Evolutionary conservation across 2,113 vertebrate species (phyloP).

Genomic region (Forbesichthys agassizii): DNA sequence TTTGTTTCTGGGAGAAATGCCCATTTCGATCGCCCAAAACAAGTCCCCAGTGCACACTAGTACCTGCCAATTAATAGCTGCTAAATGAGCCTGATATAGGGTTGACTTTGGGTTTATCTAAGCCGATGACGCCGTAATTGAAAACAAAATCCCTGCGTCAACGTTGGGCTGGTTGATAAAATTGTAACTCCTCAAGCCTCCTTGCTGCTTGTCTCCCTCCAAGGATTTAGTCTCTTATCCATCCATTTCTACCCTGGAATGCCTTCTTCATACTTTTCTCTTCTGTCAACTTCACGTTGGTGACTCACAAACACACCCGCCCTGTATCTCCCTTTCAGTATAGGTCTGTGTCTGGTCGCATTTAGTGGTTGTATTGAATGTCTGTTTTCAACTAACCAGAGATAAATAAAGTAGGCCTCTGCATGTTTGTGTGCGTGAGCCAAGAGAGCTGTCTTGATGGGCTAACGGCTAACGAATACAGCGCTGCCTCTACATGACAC

Average conservation of each 20-base stretch:
- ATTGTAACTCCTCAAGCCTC: constrained; percentile 18
- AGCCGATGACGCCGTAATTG: constrained; percentile 11
- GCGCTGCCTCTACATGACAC: constrained; percentile 64
- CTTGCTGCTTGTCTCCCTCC: constrained; percentile 11
- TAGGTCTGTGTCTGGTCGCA: constrained; percentile 44
- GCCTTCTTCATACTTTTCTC: constrained; percentile 56
- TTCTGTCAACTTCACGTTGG: constrained; percentile 37
- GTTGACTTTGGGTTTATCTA: neutral
- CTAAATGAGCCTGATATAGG: neutral
- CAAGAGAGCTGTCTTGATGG: constrained; percentile 64
- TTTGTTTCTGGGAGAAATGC: neutral
- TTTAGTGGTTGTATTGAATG: constrained; percentile 58
- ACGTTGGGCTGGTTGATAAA: constrained; percentile 17
- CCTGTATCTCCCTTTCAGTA: neutral
- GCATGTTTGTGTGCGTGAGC: constrained; percentile 34
- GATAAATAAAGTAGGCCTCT: constrained; percentile 55
- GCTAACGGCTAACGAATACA: constrained; percentile 69
- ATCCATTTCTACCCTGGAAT: constrained; percentile 37
- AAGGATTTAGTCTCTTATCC: constrained; percentile 35
- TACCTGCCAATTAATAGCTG: neutral
- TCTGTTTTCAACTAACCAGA: constrained; percentile 60
- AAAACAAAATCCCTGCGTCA: constrained; percentile 28
- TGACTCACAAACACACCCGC: constrained; percentile 22
- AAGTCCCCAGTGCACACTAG: neutral
- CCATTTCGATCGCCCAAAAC: neutral